Evolutionary conservation across 2,113 vertebrate genomes (phyloP), one percentile per base, ranked within the genome.

Genomic region (Astur gentilis): DNA sequence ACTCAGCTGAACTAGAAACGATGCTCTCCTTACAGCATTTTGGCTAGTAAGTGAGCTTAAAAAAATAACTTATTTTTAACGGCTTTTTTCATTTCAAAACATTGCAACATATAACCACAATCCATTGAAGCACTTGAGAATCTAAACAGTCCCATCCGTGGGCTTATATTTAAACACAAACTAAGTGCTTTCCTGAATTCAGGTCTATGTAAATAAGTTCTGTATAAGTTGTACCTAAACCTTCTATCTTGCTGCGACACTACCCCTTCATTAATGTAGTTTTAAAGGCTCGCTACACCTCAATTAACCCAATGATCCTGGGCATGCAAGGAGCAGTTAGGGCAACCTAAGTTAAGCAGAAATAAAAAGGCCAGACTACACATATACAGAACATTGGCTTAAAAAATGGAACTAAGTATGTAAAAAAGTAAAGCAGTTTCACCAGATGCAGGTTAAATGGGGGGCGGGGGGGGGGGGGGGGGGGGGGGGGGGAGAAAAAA

Each of bases 21-120:
- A 69, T 71, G 91, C 88, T 62, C 90, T 83, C 80, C 89, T 98
- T 86, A 83, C 13, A 90, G 72, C 76, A 62, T 57, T 72, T 50
- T 93, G 85, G 76, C 66, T 89, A 88, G 71, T 61, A 89, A 94
- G 92, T 42, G 83, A 93, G 85, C 85, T 94, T 87, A 87, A 93
- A 92, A 97, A 96, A 91, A 75, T 38, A 91, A 66, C 21, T 80
- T 83, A 66, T 32, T 95, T 96, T 50, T 58, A 83, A 97, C 62
- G 82, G 36, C 5, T 79, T 79, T 83, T 93, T 73, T 58, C 49
- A 92, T 93, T 95, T 96, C 69, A 89, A 96, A 94, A 81, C 23
- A 2, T 29, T 79, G 79, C 81, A 93, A 65, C 57, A 49, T 70
- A 79, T 23, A 87, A 90, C 86, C 34, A 29, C 85, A 81, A 81